These are phyloP conservation scores for Mycalesis mineus DNA, from an alignment of 2,888 invertebrate species.

Conservation along the genomic window DNA sequence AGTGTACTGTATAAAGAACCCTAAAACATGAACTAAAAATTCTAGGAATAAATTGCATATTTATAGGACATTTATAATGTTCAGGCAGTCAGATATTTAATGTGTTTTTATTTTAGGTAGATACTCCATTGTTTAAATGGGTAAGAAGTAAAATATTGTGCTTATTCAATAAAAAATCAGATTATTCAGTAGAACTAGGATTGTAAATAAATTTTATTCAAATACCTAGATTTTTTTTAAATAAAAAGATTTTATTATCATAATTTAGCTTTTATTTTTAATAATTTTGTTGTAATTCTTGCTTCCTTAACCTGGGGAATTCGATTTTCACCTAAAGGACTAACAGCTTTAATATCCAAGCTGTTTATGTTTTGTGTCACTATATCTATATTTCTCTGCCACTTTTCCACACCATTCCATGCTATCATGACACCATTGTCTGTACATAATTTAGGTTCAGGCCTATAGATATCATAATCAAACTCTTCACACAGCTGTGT, in stretches of 20 bases:
- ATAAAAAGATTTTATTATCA: conserved; percentile 12
- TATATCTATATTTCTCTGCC: conserved; percentile 73
- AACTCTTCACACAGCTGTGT: conserved; percentile 82
- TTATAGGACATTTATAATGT: background rate
- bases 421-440: conserved; percentile 99
- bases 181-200: no score
- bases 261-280: conserved; percentile 52
- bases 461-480: conserved; percentile 83
- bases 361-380: conserved; percentile 75
- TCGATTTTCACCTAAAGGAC: conserved; percentile 82
- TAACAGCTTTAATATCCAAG: conserved; percentile 80
- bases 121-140: no score
- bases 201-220: no score
- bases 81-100: background rate
- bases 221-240: background rate
- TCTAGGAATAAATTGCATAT: conserved; percentile 16
- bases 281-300: conserved; percentile 66
- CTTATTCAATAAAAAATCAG: background rate
- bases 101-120: background rate
- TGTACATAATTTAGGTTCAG: conserved; percentile 91
- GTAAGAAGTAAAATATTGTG: no score
- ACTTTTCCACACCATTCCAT: conserved; percentile 96
- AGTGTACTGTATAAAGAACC: no score
- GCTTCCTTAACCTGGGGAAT: conserved; percentile 76
- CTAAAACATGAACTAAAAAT: background rate